Evolutionary conservation across 2,113 vertebrate species (phyloP).

Genomic region (Chloroceryle aenea): DNA sequence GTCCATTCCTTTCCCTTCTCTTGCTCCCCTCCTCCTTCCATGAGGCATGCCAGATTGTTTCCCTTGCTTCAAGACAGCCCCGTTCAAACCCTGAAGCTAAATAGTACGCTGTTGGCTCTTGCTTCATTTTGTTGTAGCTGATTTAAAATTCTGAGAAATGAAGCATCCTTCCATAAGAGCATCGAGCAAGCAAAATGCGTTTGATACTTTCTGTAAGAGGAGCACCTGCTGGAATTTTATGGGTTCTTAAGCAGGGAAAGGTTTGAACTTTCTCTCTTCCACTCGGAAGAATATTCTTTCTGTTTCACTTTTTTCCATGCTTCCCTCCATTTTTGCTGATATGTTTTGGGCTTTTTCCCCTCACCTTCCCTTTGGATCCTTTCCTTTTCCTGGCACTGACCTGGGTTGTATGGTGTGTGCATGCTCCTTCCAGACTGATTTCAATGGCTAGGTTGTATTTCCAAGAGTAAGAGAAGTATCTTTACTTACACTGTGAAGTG

Average conservation of each 20-base stretch:
- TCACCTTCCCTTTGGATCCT: background rate
- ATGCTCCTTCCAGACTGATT: background rate
- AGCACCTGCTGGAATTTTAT: background rate
- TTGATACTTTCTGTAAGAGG: background rate
- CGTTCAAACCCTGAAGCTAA: background rate
- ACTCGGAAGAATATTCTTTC: background rate
- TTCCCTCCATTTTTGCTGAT: background rate
- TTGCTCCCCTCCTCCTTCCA: background rate
- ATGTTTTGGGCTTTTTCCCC: background rate
- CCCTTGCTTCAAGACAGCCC: background rate
- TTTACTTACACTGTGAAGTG: background rate
- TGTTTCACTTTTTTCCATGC: background rate
- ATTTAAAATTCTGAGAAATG: background rate
- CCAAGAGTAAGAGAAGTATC: background rate
- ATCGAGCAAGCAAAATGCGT: background rate
- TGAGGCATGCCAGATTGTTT: background rate
- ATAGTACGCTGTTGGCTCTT: background rate
- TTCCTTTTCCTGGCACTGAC: background rate
- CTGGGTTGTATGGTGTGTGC: background rate
- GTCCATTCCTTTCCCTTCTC: background rate
- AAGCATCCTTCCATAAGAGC: background rate
- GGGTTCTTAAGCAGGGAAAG: accelerated
- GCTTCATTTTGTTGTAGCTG: background rate
- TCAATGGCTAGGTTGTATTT: background rate
- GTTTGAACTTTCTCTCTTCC: background rate